Percentiles rank a stretch among this genome's conserved stretches.
phyloP scores from a whole-genome alignment of 1,140 invertebrate species.

The Danaus plexippus region DNA sequence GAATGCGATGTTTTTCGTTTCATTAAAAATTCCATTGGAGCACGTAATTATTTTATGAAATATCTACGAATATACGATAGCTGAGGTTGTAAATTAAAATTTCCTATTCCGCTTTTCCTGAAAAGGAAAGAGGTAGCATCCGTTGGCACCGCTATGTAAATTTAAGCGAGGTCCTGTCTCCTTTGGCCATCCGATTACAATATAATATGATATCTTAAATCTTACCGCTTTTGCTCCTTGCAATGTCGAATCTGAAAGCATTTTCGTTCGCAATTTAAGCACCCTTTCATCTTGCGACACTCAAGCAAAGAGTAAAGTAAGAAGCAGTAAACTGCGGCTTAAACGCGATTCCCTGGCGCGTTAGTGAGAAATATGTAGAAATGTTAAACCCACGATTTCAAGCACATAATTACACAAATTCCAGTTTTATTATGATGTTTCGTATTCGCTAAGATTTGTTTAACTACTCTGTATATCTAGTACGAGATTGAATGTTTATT shows the following conservation, averaged over 20 bases:
- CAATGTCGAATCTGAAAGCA: constrained; percentile 58
- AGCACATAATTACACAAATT: constrained; percentile 9
- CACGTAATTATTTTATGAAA: constrained; percentile 58
- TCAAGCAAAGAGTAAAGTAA: constrained; percentile 31
- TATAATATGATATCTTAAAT: constrained; percentile 67
- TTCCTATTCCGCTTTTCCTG: constrained; percentile 51
- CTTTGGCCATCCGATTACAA: constrained; percentile 51
- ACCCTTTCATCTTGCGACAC: constrained; percentile 49
- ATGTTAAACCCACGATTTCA: constrained; percentile 3
- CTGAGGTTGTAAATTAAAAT: constrained; percentile 58
- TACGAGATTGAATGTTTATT: too few species aligned
- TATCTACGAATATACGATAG: constrained; percentile 55
- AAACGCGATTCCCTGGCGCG: constrained; percentile 6
- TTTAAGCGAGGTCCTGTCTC: constrained; percentile 49
- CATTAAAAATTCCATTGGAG: constrained; percentile 61
- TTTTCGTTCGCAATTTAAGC: constrained; percentile 55
- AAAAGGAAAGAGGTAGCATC: constrained; percentile 49
- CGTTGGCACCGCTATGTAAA: constrained; percentile 59
- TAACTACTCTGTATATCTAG: too few species aligned
- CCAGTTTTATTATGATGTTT: neutral
- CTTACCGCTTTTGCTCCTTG: constrained; percentile 38
- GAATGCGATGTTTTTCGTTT: constrained; percentile 39
- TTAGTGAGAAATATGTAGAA: constrained; percentile 1
- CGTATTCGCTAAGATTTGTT: too few species aligned
- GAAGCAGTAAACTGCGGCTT: constrained; percentile 22